These are phyloP conservation scores for Baccha elongata DNA, from an alignment of 2,888 invertebrate species.

Conservation along the genomic window DNA sequence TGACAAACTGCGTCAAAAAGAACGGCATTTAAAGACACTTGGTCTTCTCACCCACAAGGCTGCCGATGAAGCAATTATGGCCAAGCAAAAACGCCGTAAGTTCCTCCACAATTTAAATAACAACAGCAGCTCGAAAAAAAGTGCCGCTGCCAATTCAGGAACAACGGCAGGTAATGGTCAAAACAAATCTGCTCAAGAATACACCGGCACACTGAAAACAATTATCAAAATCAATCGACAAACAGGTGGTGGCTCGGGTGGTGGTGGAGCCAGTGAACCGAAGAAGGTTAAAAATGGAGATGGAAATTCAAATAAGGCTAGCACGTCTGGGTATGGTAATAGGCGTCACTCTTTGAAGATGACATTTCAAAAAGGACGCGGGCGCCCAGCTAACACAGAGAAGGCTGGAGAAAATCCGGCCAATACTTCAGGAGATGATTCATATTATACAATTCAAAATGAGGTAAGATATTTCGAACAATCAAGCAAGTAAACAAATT, in stretches of 20 bases:
- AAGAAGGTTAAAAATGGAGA: slow-evolving; percentile 71
- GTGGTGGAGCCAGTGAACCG: slow-evolving; percentile 67
- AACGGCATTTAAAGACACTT: slow-evolving; percentile 88
- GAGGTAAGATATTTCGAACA: slow-evolving; percentile 83
- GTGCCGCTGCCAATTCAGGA: slow-evolving; percentile 37
- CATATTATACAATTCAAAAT: slow-evolving; percentile 89
- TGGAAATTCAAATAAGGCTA: slow-evolving; percentile 37
- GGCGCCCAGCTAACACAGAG: slow-evolving; percentile 83
- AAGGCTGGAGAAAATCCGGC: slow-evolving; percentile 74
- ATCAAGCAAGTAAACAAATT: background rate
- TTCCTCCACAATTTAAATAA: slow-evolving; percentile 76
- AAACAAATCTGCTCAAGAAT: slow-evolving; percentile 82
- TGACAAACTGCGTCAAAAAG: slow-evolving; percentile 87
- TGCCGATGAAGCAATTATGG: slow-evolving; percentile 87
- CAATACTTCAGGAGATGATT: slow-evolving; percentile 79
- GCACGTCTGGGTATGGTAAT: slow-evolving; percentile 65
- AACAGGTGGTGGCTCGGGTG: slow-evolving; percentile 65
- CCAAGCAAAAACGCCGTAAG: slow-evolving; percentile 84
- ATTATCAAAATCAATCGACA: slow-evolving; percentile 89
- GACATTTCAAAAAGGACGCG: slow-evolving; percentile 89
- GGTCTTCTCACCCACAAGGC: slow-evolving; percentile 90
- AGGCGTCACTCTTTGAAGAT: slow-evolving; percentile 88
- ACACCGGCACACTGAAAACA: slow-evolving; percentile 92
- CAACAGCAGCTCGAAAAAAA: slow-evolving; percentile 71
- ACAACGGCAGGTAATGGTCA: slow-evolving; percentile 63